These are phyloP conservation scores for Lycopodina hypogea DNA, from an alignment of 37 sponge, comb jelly and placozoan genomes.

Conservation along the genomic window DNA sequence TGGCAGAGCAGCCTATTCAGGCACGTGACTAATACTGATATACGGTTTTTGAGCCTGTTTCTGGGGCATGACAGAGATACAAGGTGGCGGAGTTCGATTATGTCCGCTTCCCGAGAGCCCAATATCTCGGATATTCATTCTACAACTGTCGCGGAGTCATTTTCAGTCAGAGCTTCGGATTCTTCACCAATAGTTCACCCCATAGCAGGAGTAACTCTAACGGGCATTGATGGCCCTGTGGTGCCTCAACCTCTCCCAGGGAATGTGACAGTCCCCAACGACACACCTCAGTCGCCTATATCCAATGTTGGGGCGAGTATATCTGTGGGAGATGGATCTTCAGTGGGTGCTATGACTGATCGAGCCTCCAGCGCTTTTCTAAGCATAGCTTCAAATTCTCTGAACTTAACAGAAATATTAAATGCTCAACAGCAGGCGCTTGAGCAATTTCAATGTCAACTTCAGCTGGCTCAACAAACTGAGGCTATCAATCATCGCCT, in stretches of 20 bases:
- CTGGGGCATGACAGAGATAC: constrained; percentile 12
- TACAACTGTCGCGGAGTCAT: constrained; percentile 52
- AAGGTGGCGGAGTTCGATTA: constrained; percentile 9
- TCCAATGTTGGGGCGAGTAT: constrained; percentile 54
- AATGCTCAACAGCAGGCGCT: constrained; percentile 85
- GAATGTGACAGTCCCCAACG: constrained; percentile 18
- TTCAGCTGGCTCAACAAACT: constrained; percentile 76
- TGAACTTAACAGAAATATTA: constrained; percentile 77
- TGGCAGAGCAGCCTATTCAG: no score
- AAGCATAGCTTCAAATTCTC: constrained; percentile 63
- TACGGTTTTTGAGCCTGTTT: constrained; percentile 37
- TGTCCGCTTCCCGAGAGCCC: constrained; percentile 53
- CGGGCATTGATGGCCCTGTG: constrained; percentile 1
- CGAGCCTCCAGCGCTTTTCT: constrained; percentile 66
- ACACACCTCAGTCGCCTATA: constrained; percentile 5
- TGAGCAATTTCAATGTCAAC: constrained; percentile 80
- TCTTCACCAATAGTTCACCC: not conserved
- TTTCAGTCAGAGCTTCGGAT: constrained; percentile 36
- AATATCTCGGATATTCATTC: constrained; percentile 56
- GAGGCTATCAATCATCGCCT: constrained; percentile 81
- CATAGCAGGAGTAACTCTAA: constrained; percentile 5
- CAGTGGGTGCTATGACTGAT: constrained; percentile 22
- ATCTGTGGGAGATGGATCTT: constrained; percentile 33
- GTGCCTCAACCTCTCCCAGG: constrained; percentile 4
- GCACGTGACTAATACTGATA: not conserved